These are phyloP conservation scores for Oxycera nigricornis DNA, from an alignment of 2,888 invertebrate species.

Conservation along the genomic window DNA sequence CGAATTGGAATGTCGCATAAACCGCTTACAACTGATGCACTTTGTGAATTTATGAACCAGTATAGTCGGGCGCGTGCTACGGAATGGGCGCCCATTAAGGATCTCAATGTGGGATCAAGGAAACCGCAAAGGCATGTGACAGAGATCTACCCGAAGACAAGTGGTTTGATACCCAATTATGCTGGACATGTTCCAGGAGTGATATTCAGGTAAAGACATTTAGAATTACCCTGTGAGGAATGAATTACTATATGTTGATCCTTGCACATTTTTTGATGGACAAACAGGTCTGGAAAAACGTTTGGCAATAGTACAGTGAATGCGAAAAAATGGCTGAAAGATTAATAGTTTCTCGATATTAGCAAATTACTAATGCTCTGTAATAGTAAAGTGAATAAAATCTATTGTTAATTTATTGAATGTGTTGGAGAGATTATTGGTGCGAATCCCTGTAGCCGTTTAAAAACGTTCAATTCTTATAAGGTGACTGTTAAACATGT, in stretches of 20 bases:
- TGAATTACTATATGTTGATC: neutral
- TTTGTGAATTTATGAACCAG: slow-evolving; percentile 78
- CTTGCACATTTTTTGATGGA: slow-evolving; percentile 5
- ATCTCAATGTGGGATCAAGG: slow-evolving; percentile 53
- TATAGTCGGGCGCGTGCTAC: slow-evolving; percentile 75
- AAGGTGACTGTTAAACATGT: too few species aligned
- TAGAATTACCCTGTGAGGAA: neutral
- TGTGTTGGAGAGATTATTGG: too few species aligned
- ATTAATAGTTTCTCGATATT: slow-evolving; percentile 50
- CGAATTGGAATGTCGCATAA: slow-evolving; percentile 61
- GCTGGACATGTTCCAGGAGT: slow-evolving; percentile 80
- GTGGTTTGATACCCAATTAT: slow-evolving; percentile 79
- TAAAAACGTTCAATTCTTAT: neutral
- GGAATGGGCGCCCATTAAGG: slow-evolving; percentile 72
- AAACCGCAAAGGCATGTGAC: slow-evolving; percentile 56
- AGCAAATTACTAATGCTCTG: neutral
- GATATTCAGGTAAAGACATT: slow-evolving; percentile 67
- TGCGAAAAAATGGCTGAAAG: slow-evolving; percentile 76
- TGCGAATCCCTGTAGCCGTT: neutral
- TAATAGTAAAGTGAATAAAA: neutral
- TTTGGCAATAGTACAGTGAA: slow-evolving; percentile 77
- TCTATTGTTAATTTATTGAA: neutral
- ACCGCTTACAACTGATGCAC: slow-evolving; percentile 72
- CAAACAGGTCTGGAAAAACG: slow-evolving; percentile 74
- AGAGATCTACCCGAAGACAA: slow-evolving; percentile 75